phyloP scores from a whole-genome alignment of 2,797 vertebrate genomes.

The Cryptoblepharus egeriae region DNA sequence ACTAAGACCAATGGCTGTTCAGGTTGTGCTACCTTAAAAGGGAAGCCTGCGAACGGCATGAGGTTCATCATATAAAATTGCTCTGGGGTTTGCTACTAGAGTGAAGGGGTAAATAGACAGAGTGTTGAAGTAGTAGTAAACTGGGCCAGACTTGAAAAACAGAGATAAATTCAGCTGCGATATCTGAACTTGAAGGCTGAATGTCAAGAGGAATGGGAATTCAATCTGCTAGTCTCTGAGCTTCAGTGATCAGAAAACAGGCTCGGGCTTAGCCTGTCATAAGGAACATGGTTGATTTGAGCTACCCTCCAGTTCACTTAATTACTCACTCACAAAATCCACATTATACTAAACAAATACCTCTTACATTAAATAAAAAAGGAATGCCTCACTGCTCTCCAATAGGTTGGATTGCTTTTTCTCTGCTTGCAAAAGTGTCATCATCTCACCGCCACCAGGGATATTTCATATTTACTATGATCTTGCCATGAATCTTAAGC shows the following conservation, averaged over 20 bases:
- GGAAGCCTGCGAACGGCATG: conserved; percentile 38
- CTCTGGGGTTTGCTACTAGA: background rate
- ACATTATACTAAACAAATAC: conserved; percentile 28
- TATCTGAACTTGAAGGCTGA: conserved; percentile 15
- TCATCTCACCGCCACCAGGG: conserved; percentile 2
- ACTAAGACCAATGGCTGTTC: background rate
- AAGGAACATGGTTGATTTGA: background rate
- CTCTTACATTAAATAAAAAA: conserved; percentile 17
- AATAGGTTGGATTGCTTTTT: background rate
- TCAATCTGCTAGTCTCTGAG: conserved; percentile 29
- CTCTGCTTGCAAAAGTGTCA: conserved; percentile 30
- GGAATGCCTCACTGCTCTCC: background rate
- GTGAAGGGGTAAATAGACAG: background rate
- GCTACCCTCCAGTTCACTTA: conserved; percentile 26
- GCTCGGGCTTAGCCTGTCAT: background rate
- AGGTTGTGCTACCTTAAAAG: conserved; percentile 28
- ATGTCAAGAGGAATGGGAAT: conserved; percentile 35
- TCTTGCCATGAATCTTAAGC: conserved; percentile 21
- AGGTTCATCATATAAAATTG: background rate
- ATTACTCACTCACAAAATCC: background rate
- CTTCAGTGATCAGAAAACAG: background rate
- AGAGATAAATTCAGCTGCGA: conserved; percentile 41
- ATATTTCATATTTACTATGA: conserved; percentile 40
- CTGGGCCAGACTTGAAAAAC: conserved; percentile 27
- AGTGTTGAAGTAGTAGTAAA: background rate